Evolutionary conservation across 2,888 invertebrate genomes (phyloP), one percentile per base, ranked within the genome.

Genomic region (Drosophila lacicola): DNA sequence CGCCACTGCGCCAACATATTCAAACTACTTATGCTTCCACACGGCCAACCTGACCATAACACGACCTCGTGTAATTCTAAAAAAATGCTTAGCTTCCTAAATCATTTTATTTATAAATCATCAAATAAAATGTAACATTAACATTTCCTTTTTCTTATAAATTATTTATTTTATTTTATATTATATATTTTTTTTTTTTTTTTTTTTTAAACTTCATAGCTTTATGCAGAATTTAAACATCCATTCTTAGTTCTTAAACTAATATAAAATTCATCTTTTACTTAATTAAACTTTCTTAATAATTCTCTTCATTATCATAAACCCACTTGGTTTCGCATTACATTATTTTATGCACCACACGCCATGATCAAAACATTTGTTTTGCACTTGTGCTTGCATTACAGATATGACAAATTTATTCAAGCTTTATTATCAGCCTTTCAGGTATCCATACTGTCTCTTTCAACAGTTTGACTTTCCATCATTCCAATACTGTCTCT

Each of bases 291-390:
- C 25, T 25, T 25, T 25, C 25, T 25, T 25, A 25, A 25, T 25
- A 25, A 25, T 25, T 25, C 25, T 25, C 25, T 25, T 25, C 25
- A 25, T 25, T 25, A 25, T 25, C 25, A 25, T 25, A 25, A 25
- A 25, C 25, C 25, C 25, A 25, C 25, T 25, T 25, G 25, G 25
- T 25, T 25, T 25, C 25, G 25, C 25, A 5, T 25, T 25, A 25
- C 25, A 25, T 25, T 25, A 25, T 25, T 25, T 25, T 25, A 49
- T 49, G 29, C 49, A 49, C 49, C 14, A 44, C 19, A 44, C 44
- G 17, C 49, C 29, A n/a, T 49, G 33, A 34, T 36, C 36, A 49
- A 49, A 29, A 29, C 14, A 49, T 49, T 44, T 44, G 44, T 44
- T 44, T 44, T 44, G 44, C 44, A 44, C 21, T 44, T 21, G 44